Evolutionary conservation across 2,888 invertebrate species (phyloP), one percentile per base, ranked within the genome.

Genomic region (Byasa hedistus): DNA sequence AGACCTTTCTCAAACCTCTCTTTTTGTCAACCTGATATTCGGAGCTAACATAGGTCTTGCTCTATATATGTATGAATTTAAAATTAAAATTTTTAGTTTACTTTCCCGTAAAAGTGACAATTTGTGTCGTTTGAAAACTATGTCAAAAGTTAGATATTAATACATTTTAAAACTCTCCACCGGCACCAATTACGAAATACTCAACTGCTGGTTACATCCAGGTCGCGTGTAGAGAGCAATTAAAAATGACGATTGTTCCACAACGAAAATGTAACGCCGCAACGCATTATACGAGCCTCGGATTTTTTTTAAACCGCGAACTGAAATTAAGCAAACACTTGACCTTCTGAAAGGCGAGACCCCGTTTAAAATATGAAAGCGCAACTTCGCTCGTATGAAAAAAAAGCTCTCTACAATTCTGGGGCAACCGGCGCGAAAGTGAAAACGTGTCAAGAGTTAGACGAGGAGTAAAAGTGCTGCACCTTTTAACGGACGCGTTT

Each of bases 371-470:
- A 76, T 73, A 73, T 75, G 71, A 76, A 76, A 75, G 70, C 72
- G 51, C 64, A 65, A 65, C 64, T 68, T 61, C 68, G 69, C 75
- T 73, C 67, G 65, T 68, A 68, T 72, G 71, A 52, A 72, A 62
- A 52, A 72, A 62, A 75, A 73, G 71, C 69, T 69, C 69, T 69
- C 72, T 76, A 72, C 71, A 71, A 72, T 73, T 71, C 73, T 69
- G 69, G 63, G 69, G 71, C 71, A 70, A 73, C 73, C 73, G 77
- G 73, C 71, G 78, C 75, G 82, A 85, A 88, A 86, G 85, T 86
- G 83, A 81, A 89, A 89, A 82, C 82, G 80, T 89, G 89, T 89
- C 89, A 89, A 90, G 89, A 81, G 79, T 67, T 75, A 71, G 69
- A 69, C 71, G 69, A 68, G 70, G 61, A 70, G 70, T 71, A 75